Evolutionary conservation across 2,113 vertebrate species (phyloP).

Genomic region (Eurystomus gularis): DNA sequence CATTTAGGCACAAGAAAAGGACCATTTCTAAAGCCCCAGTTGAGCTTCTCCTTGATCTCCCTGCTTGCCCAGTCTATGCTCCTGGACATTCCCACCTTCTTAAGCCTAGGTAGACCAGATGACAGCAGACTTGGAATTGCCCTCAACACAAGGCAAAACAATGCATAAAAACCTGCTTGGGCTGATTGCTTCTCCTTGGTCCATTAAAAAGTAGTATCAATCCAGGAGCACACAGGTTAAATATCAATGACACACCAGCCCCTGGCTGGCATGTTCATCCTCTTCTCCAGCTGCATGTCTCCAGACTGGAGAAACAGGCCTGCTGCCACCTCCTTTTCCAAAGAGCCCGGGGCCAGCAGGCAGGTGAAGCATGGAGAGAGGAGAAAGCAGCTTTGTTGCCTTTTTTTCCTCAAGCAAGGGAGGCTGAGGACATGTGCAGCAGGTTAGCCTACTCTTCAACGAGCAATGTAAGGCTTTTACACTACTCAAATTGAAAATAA

Average conservation of each 20-base stretch:
- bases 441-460: background rate
- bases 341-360: background rate
- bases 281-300: background rate
- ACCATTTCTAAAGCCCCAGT: background rate
- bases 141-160: background rate
- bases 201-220: background rate
- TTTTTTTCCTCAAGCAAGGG: background rate
- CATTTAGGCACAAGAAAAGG: background rate
- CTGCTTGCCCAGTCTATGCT: background rate
- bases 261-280: accelerated
- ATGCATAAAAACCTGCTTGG: background rate
- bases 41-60: background rate
- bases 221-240: background rate
- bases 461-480: background rate
- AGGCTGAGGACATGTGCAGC: background rate
- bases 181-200: background rate
- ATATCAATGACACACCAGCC: background rate
- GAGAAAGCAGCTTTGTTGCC: background rate
- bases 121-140: background rate
- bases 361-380: background rate
- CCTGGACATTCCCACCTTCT: background rate
- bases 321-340: background rate
- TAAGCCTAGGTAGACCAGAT: background rate
- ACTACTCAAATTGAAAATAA: background rate
- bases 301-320: background rate